These are phyloP conservation scores for Pollimyrus isidori DNA, from an alignment of 2,113 vertebrate genomes.

Conservation along the genomic window DNA sequence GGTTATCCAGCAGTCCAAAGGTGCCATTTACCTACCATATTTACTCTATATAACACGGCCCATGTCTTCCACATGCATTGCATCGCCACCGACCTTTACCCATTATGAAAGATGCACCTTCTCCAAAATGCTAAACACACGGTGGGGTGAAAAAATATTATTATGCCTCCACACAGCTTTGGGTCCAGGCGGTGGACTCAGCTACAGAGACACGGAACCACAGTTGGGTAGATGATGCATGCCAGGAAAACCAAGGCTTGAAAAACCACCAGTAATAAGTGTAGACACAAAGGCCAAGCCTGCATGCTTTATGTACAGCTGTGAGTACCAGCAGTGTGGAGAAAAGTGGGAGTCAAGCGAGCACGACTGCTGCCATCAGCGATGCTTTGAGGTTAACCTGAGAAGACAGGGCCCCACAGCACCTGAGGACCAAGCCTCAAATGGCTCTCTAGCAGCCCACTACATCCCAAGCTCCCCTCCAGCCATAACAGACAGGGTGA, in stretches of 20 bases:
- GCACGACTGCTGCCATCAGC: constrained; percentile 38
- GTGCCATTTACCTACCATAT: not conserved
- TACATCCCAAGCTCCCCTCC: constrained; percentile 24
- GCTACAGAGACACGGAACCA: not conserved
- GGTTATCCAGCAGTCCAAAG: not conserved
- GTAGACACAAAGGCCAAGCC: constrained; percentile 12
- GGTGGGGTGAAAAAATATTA: not conserved
- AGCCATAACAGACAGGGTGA: constrained; percentile 36
- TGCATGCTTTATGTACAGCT: constrained; percentile 48
- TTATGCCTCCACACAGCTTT: not conserved
- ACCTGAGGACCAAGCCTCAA: not conserved
- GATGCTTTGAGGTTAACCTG: constrained; percentile 52
- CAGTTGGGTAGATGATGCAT: not conserved
- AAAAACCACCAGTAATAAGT: not conserved
- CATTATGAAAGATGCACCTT: not conserved
- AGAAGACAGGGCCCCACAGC: constrained; percentile 47
- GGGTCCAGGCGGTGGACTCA: not conserved
- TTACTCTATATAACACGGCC: not conserved
- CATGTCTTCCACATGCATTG: not conserved
- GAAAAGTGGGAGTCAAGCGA: constrained; percentile 17
- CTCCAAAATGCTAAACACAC: not conserved
- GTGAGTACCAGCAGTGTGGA: constrained; percentile 35
- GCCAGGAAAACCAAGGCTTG: not conserved
- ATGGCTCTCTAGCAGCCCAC: constrained; percentile 19
- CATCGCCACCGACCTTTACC: not conserved